These are phyloP conservation scores for Heterodera filipjevi DNA, from an alignment of 2,888 invertebrate species.

Conservation along the genomic window DNA sequence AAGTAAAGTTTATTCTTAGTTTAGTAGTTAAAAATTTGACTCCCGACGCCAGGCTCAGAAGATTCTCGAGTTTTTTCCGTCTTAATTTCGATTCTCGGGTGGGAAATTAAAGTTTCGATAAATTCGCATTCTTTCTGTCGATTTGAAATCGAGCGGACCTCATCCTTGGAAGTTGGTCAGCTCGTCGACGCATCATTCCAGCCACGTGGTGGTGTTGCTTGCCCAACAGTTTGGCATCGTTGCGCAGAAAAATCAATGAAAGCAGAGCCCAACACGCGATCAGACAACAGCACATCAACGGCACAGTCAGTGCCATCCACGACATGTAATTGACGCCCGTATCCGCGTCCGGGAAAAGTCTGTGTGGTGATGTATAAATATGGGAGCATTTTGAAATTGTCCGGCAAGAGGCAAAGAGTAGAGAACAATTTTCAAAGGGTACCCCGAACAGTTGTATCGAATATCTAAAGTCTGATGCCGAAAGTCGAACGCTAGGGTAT, in stretches of 20 bases:
- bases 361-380: conserved; percentile 7
- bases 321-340: conserved; percentile 48
- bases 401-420: too few relatives aligned
- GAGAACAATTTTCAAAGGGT: too few relatives aligned
- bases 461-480: too few relatives aligned
- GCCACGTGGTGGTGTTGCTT: conserved; percentile 52
- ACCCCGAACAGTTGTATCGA: too few relatives aligned
- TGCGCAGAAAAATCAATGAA: conserved; percentile 40
- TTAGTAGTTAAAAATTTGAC: too few relatives aligned
- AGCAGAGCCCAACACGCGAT: conserved; percentile 43
- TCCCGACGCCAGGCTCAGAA: too few relatives aligned
- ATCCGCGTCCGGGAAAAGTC: conserved; percentile 45
- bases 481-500: too few relatives aligned
- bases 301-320: conserved; percentile 50
- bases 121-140: not conserved
- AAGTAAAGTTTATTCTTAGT: too few relatives aligned
- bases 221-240: conserved; percentile 50
- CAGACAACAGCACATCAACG: conserved; percentile 45
- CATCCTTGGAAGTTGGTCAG: conserved; percentile 56
- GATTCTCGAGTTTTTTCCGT: too few relatives aligned
- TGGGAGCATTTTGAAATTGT: too few relatives aligned
- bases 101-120: too few relatives aligned
- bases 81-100: too few relatives aligned
- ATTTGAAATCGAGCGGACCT: conserved; percentile 38
- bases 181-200: conserved; percentile 50